phyloP scores from a whole-genome alignment of 2,113 vertebrate species.

The Craseonycteris thonglongyai region DNA sequence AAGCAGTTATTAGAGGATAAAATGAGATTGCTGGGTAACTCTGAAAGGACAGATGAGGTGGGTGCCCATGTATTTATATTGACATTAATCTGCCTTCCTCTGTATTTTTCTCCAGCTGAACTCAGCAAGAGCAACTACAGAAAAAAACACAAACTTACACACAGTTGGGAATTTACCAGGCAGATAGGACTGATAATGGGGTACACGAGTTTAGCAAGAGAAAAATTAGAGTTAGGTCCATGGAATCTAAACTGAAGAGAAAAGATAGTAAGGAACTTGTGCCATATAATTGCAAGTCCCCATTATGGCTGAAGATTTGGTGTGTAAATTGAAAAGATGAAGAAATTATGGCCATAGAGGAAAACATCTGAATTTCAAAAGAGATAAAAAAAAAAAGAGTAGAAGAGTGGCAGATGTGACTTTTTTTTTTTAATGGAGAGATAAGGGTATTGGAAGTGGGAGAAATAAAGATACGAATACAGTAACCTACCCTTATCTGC shows the following conservation, averaged over 20 bases:
- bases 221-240: neutral
- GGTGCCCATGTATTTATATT: neutral
- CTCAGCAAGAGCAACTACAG: neutral
- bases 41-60: neutral
- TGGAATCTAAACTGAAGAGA: neutral
- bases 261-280: neutral
- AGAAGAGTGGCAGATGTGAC: neutral
- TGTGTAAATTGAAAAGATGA: neutral
- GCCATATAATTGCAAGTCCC: neutral
- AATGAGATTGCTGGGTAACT: neutral
- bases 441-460: neutral
- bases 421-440: too few relatives aligned
- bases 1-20: neutral
- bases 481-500: neutral
- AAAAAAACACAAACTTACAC: neutral
- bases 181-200: neutral
- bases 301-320: neutral
- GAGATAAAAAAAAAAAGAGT: neutral
- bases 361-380: neutral
- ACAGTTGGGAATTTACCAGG: neutral
- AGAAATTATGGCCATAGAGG: neutral
- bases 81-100: neutral
- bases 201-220: neutral
- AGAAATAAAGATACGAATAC: neutral
- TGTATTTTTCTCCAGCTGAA: slow-evolving; percentile 7